Evolutionary conservation across 1,140 invertebrate genomes (phyloP), one percentile per base, ranked within the genome.

Genomic region (Hestina assimilis): DNA sequence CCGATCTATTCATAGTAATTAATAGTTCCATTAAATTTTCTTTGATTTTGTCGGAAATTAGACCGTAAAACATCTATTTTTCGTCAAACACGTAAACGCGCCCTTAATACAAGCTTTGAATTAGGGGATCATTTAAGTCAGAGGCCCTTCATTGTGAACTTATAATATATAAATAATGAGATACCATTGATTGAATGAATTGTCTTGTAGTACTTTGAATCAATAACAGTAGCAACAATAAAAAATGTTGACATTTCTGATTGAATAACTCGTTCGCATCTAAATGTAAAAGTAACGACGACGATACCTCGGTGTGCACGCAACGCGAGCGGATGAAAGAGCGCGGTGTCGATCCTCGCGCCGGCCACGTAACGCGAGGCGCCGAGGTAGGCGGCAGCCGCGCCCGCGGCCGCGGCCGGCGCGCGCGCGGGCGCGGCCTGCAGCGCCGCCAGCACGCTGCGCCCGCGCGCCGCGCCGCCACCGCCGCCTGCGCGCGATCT

Each of bases 341-440:
- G 71, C 5, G 79, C 70, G 9, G 79, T 83, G 59, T 81, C 82
- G 42, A 83, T 82, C 7, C 76, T 57, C 0, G 70, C 53, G 54
- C 82, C 82, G 28, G 82, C 77, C 21, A 83, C 78, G 59, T 82
- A 83, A 7, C 79, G 73, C 57, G 76, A 69, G 6, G 78, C 69
- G 57, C 79, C 72, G n/a, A 84, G 63, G 61, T 84, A 84, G 1
- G 75, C 72, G 15, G 70, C 78, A 7, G 78, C 79, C 0, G 79
- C 79, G 40, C 54, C 64, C 15, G 47, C 47, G 14, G 57, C 17
- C 11, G 42, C 59, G 23, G 28, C 11, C 43, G 23, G 23, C 14
- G 35, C 54, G 28, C 31, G 38, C 15, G n/a, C 45, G 7, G 56
- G n/a, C 40, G 31, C 29, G 42, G 40, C 53, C n/a, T 52, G 62